Evolutionary conservation across 2,888 invertebrate species (phyloP).

Genomic region (Clusia tigrina): DNA sequence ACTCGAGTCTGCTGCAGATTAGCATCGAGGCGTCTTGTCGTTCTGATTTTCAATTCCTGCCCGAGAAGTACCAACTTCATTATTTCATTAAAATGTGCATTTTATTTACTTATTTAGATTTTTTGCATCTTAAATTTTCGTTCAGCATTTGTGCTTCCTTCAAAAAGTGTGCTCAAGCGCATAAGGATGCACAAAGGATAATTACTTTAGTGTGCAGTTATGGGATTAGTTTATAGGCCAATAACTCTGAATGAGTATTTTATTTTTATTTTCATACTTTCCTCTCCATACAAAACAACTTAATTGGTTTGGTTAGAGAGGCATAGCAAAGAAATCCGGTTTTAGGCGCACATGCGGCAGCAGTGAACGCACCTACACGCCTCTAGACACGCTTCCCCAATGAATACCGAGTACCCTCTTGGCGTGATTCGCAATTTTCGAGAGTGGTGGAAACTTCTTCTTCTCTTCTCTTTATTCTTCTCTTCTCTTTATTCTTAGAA

Average conservation of each 20-base stretch:
- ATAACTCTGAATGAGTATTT: conserved; percentile 46
- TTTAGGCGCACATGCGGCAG: not conserved
- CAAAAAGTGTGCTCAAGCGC: conserved; percentile 6
- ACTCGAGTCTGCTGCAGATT: conserved; percentile 3
- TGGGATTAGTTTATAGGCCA: conserved; percentile 59
- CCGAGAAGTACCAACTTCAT: conserved; percentile 14
- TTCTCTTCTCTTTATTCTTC: no score
- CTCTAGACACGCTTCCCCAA: no score
- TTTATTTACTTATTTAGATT: no score
- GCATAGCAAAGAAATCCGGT: conserved; percentile 15
- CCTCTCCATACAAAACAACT: not conserved
- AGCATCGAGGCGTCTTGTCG: not conserved
- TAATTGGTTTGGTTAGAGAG: conserved; percentile 22
- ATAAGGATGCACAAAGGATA: conserved; percentile 18
- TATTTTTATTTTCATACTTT: not conserved
- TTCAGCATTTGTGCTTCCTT: not conserved
- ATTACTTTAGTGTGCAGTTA: conserved; percentile 44
- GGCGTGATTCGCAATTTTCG: no score
- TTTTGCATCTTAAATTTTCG: no score
- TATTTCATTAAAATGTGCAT: conserved; percentile 11
- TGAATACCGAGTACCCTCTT: no score
- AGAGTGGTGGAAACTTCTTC: no score
- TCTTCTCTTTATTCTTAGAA: no score
- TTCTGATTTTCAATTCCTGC: not conserved
- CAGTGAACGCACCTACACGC: no score